Conservation (phyloP, 2,113 vertebrate genomes). For the Microcebus lehilahytsara region DNA sequence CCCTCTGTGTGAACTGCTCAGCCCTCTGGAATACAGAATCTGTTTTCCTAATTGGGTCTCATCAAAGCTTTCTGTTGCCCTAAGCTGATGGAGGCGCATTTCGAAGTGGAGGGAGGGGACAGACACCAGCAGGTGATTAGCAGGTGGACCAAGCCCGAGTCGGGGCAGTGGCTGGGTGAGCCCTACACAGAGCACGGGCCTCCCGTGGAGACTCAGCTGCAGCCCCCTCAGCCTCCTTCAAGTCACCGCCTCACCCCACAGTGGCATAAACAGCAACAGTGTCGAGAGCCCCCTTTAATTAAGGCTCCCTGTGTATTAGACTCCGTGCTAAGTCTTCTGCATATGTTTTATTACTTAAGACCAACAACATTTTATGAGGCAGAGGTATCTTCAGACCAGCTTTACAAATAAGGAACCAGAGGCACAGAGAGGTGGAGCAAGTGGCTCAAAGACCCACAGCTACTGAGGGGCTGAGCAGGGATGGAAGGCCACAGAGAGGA, state of each 20-base stretch:
- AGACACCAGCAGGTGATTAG: constrained; percentile 49
- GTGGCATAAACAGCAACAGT: too few relatives aligned
- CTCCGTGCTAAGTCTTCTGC: neutral
- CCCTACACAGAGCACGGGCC: neutral
- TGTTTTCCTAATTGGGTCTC: constrained; percentile 76
- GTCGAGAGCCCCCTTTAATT: neutral
- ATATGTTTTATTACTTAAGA: neutral
- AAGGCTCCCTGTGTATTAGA: neutral
- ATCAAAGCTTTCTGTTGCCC: constrained; percentile 75
- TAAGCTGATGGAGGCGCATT: constrained; percentile 57
- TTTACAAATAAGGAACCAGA: neutral
- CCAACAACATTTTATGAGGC: neutral
- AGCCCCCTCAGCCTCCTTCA: neutral
- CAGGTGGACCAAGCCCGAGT: neutral
- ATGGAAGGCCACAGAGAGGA: neutral
- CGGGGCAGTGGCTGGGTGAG: neutral
- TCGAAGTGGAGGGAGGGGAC: neutral
- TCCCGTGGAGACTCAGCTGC: neutral
- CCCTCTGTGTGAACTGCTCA: neutral
- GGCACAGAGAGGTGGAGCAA: neutral
- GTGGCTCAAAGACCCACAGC: neutral
- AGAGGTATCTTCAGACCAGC: neutral
- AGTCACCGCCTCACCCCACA: neutral
- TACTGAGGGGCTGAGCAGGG: neutral
- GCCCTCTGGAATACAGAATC: constrained; percentile 28